Conservation (phyloP, 2,797 vertebrate genomes). For the Dryobates pubescens region DNA sequence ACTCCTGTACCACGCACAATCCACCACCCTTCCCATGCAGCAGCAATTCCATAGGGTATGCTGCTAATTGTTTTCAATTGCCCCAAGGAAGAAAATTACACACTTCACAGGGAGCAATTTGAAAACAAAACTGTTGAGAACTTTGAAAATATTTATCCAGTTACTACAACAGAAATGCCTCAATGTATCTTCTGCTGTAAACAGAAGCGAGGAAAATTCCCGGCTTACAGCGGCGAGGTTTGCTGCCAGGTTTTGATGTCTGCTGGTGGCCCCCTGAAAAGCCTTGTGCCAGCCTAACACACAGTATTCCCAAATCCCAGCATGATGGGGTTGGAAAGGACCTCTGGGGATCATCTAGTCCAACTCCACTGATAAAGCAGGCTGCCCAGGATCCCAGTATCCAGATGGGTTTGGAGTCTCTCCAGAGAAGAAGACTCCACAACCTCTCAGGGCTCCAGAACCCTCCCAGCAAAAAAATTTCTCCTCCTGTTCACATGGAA, state of each 20-base stretch:
- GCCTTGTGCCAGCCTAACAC: neutral
- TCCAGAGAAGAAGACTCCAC: no score
- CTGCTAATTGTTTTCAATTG: neutral
- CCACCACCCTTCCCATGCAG: fast-evolving
- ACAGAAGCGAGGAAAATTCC: neutral
- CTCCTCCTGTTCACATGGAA: no score
- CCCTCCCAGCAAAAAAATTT: no score
- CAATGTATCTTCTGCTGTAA: neutral
- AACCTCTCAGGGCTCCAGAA: no score
- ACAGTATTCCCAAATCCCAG: no score
- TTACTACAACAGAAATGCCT: neutral
- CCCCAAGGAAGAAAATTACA: neutral
- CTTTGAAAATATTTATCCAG: neutral
- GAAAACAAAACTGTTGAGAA: neutral
- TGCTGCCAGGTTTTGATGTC: neutral
- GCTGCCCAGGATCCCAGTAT: no score
- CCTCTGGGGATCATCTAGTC: no score
- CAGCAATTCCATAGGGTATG: neutral
- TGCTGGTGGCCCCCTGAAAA: neutral
- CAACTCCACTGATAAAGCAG: no score
- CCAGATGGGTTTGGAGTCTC: no score
- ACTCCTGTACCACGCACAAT: no score
- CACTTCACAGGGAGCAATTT: neutral
- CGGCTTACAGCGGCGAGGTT: neutral
- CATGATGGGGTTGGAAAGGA: no score